A percentile compares a stretch with the other conserved stretches of the same genome.
phyloP scores from a whole-genome alignment of 2,113 vertebrate species.

The Peromyscus leucopus region DNA sequence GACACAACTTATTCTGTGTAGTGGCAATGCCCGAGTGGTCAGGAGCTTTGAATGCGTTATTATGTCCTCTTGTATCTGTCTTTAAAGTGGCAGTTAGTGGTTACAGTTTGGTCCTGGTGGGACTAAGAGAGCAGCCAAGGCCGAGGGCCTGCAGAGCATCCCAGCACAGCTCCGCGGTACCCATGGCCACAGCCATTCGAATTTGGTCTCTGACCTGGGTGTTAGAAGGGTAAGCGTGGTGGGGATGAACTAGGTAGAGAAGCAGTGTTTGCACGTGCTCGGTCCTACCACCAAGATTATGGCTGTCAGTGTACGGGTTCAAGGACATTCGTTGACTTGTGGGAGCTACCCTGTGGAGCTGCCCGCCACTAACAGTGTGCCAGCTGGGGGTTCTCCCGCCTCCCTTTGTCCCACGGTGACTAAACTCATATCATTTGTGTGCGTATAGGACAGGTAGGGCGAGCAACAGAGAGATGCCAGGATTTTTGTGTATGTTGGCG shows the following conservation, averaged over 20 bases:
- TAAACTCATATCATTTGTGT: not conserved
- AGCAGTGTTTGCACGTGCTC: not conserved
- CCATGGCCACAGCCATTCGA: not conserved
- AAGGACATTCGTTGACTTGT: not conserved
- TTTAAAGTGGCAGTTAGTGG: not conserved
- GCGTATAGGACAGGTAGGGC: not conserved
- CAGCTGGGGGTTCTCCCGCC: not conserved
- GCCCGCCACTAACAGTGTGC: not conserved
- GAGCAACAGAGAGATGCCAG: not conserved
- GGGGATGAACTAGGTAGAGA: accelerated
- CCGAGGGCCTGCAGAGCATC: not conserved
- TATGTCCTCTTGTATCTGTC: not conserved
- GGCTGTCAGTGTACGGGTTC: not conserved
- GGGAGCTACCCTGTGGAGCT: accelerated
- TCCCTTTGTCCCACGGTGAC: not conserved
- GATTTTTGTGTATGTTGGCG: not conserved
- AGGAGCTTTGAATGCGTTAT: not conserved
- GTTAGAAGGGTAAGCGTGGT: accelerated
- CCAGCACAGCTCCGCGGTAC: not conserved
- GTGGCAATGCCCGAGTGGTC: not conserved
- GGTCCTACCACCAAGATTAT: not conserved
- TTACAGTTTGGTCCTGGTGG: not conserved
- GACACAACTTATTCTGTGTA: not conserved
- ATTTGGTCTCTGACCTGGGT: not conserved
- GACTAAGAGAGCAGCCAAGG: accelerated